Evolutionary conservation across 2,888 invertebrate species (phyloP).

Genomic region (Hyppa rectilinea): DNA sequence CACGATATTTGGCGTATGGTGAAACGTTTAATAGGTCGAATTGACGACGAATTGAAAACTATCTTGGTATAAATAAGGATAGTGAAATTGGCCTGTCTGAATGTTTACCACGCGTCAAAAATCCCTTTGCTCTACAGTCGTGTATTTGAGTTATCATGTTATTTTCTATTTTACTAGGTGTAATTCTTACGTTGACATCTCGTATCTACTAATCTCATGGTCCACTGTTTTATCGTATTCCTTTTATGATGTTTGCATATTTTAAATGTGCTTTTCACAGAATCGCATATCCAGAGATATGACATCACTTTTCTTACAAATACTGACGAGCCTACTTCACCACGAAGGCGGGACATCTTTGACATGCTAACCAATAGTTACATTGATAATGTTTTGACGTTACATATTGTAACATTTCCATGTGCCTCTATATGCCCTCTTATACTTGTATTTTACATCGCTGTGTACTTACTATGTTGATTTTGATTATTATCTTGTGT

Average conservation of each 20-base stretch:
- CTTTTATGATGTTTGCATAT: constrained; percentile 70
- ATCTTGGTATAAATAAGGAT: not conserved
- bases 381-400: constrained; percentile 61
- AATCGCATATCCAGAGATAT: constrained; percentile 68
- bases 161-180: constrained; percentile 44
- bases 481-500: constrained; percentile 73
- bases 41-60: not conserved
- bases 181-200: constrained; percentile 54
- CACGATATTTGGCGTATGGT: constrained; percentile 55
- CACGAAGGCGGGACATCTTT: constrained; percentile 63
- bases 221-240: constrained; percentile 63
- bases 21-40: constrained; percentile 26
- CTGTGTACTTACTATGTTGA: constrained; percentile 61
- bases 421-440: constrained; percentile 59
- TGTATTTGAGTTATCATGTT: constrained; percentile 47
- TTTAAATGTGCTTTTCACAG: constrained; percentile 78
- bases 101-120: constrained; percentile 47
- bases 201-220: constrained; percentile 58
- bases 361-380: constrained; percentile 49
- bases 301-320: constrained; percentile 60
- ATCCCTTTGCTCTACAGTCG: constrained; percentile 24
- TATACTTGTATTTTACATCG: constrained; percentile 62
- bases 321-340: constrained; percentile 65
- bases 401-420: constrained; percentile 65
- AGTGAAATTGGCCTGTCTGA: not conserved